Evolutionary conservation across 2,888 invertebrate genomes (phyloP), one percentile per base, ranked within the genome.

Genomic region (Euplexia lucipara): DNA sequence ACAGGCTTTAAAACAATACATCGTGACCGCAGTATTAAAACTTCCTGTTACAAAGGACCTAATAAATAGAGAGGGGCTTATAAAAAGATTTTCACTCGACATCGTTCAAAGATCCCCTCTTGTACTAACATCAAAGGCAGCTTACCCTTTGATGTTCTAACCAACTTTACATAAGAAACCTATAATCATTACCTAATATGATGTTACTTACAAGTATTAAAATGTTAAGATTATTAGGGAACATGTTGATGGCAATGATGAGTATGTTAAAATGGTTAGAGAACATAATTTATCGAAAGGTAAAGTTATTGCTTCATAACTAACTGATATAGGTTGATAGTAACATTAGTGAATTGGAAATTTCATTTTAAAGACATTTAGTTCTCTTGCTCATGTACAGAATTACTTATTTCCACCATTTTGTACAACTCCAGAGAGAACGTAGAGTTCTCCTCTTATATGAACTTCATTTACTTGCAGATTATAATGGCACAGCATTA

Each of bases 391-490:
- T n/a, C n/a, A n/a, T n/a, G 2, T 26, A 8, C 34, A 26, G 7
- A 32, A 14, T 41, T 37, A n/a, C 45, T 62, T 42, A 22, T 34
- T 30, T 10, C 47, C 52, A 34, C 70, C 41, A 44, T 47, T 52
- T n/a, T 48, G 18, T n/a, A 20, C 22, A 10, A 18, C 20, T 32
- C 16, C 7, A 20, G 35, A 52, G 26, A 47, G 41, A 37, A 45
- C 45, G 12, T 30, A 34, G 12, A 57, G 20, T 53, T 37, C 20
- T 20, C n/a, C n/a, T 53, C 34, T 16, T 63, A 63, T 18, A 30
- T 51, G 48, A 68, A 59, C 44, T 64, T 65, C n/a, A 59, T 76
- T 76, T 65, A 65, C 65, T 65, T 76, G 65, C 56, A 76, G 52
- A 76, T 76, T 26, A 41, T 42, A 70, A 42, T 73, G 54, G 37